These are phyloP conservation scores for Xenops minutus DNA, from an alignment of 2,797 vertebrate genomes.

Conservation along the genomic window DNA sequence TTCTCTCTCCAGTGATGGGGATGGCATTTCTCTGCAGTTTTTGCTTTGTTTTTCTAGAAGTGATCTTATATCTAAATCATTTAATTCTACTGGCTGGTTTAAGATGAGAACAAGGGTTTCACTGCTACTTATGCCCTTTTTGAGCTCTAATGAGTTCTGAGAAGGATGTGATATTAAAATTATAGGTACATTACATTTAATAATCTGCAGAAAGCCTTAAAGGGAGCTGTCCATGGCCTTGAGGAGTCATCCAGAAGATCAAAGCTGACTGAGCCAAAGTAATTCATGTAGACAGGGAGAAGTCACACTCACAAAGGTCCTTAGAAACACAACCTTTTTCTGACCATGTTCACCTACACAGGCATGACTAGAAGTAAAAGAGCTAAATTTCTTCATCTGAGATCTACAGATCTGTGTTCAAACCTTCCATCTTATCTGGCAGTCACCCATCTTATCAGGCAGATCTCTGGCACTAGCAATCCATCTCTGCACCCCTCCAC, in stretches of 20 bases:
- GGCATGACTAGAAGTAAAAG: slow-evolving; percentile 12
- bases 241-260: slow-evolving; percentile 27
- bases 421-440: slow-evolving; percentile 28
- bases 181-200: slow-evolving; percentile 15
- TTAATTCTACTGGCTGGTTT: slow-evolving; percentile 16
- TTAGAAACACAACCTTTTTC: slow-evolving; percentile 19
- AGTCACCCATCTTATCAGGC: slow-evolving; percentile 31
- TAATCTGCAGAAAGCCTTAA: slow-evolving; percentile 27
- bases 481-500: slow-evolving; percentile 18
- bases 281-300: slow-evolving; percentile 4
- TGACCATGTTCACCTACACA: slow-evolving; percentile 3
- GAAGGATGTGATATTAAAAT: slow-evolving; percentile 40
- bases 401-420: slow-evolving; percentile 9
- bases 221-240: not conserved
- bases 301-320: slow-evolving; percentile 11
- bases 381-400: slow-evolving; percentile 2
- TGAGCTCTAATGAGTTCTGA: slow-evolving; percentile 41
- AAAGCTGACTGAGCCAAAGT: slow-evolving; percentile 39
- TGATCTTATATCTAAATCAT: not conserved
- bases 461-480: slow-evolving; percentile 20
- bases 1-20: not conserved
- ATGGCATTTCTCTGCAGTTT: not conserved
- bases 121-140: not conserved
- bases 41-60: slow-evolving; percentile 7
- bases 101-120: slow-evolving; percentile 21